Conservation (phyloP, 1,140 invertebrate species). For the Pemphigus obesinymphae region DNA sequence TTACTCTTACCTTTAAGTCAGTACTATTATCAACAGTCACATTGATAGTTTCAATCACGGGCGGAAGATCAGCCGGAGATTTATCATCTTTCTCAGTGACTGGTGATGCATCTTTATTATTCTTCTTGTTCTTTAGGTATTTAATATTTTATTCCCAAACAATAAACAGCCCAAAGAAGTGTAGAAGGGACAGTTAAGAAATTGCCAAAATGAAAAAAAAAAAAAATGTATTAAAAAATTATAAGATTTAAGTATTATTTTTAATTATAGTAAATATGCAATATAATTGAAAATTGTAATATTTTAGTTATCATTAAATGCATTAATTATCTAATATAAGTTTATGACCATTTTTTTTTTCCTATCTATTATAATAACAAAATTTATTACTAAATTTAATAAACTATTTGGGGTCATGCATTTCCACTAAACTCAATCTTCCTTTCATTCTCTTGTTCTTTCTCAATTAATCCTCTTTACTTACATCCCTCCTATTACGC, state of each 20-base stretch:
- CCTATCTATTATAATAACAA: too few species aligned
- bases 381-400: too few species aligned
- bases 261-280: not conserved
- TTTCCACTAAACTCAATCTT: too few species aligned
- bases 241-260: not conserved
- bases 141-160: constrained; percentile 34
- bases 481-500: too few species aligned
- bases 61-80: not conserved
- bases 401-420: too few species aligned
- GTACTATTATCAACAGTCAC: constrained; percentile 29
- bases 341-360: too few species aligned
- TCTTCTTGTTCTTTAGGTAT: constrained; percentile 37
- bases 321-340: too few species aligned
- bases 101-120: constrained; percentile 30
- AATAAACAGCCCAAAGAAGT: constrained; percentile 35
- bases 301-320: not conserved
- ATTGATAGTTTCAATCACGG: constrained; percentile 15
- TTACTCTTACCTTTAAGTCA: constrained; percentile 18
- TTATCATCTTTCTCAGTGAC: constrained; percentile 30
- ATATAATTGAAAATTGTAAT: not conserved
- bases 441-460: too few species aligned
- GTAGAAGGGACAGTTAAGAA: not conserved
- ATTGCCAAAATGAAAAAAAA: constrained; percentile 55
- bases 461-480: too few species aligned
- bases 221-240: constrained; percentile 44